phyloP scores from a whole-genome alignment of 2,888 invertebrate species.

The Cryptocheilus praepositus region DNA sequence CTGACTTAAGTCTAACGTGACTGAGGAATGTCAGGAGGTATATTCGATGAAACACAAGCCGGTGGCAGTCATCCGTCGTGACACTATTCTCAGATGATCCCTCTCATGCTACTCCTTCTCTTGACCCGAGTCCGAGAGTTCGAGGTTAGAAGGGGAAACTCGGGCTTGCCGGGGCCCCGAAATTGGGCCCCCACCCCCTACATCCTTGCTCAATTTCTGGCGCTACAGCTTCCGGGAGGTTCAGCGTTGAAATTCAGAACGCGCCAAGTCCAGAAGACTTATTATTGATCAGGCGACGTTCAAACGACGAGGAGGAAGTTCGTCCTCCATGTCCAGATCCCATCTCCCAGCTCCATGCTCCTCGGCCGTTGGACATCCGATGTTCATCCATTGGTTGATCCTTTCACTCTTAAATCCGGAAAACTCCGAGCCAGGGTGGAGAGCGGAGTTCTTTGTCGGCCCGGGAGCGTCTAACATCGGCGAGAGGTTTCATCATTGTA shows the following conservation, averaged over 20 bases:
- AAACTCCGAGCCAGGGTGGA: neutral
- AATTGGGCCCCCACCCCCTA: slow-evolving; percentile 56
- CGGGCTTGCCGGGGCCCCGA: slow-evolving; percentile 57
- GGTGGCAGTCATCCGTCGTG: neutral
- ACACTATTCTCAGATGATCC: neutral
- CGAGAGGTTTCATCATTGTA: too few species aligned
- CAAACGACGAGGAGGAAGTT: slow-evolving; percentile 42
- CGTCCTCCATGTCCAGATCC: slow-evolving; percentile 34
- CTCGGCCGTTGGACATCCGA: slow-evolving; percentile 25
- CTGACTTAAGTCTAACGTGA: too few species aligned
- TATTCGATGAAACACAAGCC: neutral
- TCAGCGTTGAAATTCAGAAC: slow-evolving; percentile 34
- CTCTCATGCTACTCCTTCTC: neutral
- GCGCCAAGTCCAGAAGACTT: slow-evolving; percentile 21
- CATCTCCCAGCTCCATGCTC: slow-evolving; percentile 34
- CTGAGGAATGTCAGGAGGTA: too few species aligned
- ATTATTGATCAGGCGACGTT: slow-evolving; percentile 48
- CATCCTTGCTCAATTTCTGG: slow-evolving; percentile 47
- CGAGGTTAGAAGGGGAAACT: slow-evolving; percentile 31
- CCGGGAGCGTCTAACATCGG: too few species aligned
- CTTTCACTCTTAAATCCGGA: neutral
- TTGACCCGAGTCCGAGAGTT: neutral
- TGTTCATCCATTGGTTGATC: neutral
- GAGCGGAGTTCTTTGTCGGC: too few species aligned
- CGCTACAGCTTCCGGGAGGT: slow-evolving; percentile 10